Evolutionary conservation across 2,888 invertebrate genomes (phyloP), one percentile per base, ranked within the genome.

Genomic region (Ophion costatus): DNA sequence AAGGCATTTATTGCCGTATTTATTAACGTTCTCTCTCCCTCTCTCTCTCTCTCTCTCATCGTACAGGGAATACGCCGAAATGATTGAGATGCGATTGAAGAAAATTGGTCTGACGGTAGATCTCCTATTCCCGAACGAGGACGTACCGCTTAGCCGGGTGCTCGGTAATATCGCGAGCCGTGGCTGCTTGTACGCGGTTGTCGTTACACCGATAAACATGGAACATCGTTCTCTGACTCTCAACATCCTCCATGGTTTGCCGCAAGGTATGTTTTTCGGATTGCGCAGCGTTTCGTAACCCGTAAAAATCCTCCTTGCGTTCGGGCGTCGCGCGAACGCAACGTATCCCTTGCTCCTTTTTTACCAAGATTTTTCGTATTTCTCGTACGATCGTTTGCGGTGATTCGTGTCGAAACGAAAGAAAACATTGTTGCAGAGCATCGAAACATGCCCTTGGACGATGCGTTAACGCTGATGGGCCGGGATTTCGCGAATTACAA

Each of bases 381-480:
- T 11, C 11, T 42, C 42, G 11, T 45, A 45, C 45, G 1, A 38
- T 38, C 38, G 45, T 45, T 45, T 0, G 45, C 14, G 42, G 42
- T 11, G 11, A 45, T 45, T 14, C 4, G 45, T 45, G 7, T 3
- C 2, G 1, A 7, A 9, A 45, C 2, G 11, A 5, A 5, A 29
- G 24, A 42, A 10, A 24, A 61, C 51, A 9, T 24, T 42, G 9
- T 20, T 76, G 22, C 95, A 96, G 99, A 98, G 92, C 99, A 99
- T 94, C 96, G 99, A 89, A 98, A 99, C 94, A 99, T 99, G 98
- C 98, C 98, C 0, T 92, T 98, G 59, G 98, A 99, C 80, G 98
- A 98, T 94, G 98, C 98, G 0, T 94, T 98, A 82, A 95, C 95
- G 87, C 94, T 98, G 86, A 95, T 99, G 45, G 95, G 96, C 10